A percentile compares a stretch with the other conserved stretches of the same genome.
phyloP scores from a whole-genome alignment of 2,113 vertebrate genomes.

The Formicarius rufipectus region DNA sequence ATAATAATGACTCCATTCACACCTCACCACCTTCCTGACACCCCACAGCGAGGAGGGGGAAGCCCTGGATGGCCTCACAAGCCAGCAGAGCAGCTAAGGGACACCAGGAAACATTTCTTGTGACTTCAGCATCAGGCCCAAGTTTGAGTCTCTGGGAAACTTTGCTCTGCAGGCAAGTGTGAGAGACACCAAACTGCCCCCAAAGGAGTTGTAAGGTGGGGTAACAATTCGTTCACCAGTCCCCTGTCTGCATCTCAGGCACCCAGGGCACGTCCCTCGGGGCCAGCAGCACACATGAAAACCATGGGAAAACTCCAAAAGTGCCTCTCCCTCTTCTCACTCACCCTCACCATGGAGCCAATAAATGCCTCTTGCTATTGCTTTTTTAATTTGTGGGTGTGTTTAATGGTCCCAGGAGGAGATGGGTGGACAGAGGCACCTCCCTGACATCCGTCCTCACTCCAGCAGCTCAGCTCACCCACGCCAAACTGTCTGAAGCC shows the following conservation, averaged over 20 bases:
- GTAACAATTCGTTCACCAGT: background rate
- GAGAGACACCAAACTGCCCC: background rate
- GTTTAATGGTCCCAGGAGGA: background rate
- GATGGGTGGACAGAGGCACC: background rate
- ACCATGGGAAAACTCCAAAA: background rate
- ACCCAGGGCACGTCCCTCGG: background rate
- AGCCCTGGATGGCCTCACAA: background rate
- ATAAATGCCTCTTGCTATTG: background rate
- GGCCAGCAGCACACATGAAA: background rate
- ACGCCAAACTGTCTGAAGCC: background rate
- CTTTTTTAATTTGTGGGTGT: background rate
- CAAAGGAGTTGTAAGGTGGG: background rate
- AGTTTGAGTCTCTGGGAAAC: background rate
- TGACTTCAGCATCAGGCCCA: background rate
- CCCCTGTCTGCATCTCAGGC: background rate
- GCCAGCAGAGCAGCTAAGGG: background rate
- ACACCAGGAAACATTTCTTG: background rate
- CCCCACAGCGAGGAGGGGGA: background rate
- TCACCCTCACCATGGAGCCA: background rate
- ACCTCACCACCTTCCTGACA: background rate
- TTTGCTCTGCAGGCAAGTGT: background rate
- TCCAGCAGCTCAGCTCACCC: background rate
- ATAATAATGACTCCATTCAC: background rate
- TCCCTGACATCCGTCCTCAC: fast-evolving
- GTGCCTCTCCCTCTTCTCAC: background rate